These are phyloP conservation scores for Baronia brevicornis DNA, from an alignment of 2,888 invertebrate species.

Conservation along the genomic window DNA sequence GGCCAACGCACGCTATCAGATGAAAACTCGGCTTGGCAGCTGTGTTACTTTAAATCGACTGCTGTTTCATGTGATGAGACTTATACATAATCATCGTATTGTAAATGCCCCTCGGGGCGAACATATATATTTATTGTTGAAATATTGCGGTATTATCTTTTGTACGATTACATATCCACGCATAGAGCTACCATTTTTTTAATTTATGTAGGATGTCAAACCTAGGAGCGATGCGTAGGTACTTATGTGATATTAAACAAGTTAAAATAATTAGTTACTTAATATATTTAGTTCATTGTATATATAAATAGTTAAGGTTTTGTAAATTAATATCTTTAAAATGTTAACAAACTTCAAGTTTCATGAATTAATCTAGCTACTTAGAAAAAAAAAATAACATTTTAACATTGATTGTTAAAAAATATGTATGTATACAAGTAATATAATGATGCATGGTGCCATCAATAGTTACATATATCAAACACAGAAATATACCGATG, in stretches of 20 bases:
- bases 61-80: conserved; percentile 69
- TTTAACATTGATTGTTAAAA: neutral
- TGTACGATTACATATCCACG: conserved; percentile 51
- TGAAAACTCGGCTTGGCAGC: conserved; percentile 46
- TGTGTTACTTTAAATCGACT: conserved; percentile 65
- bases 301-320: conserved; percentile 52
- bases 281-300: conserved; percentile 49
- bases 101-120: conserved; percentile 18
- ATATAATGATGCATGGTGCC: conserved; percentile 11
- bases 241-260: conserved; percentile 71
- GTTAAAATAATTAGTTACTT: conserved; percentile 56
- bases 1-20: conserved; percentile 68
- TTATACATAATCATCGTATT: conserved; percentile 32
- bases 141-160: conserved; percentile 57
- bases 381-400: conserved; percentile 5
- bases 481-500: no score
- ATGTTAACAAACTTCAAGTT: no score
- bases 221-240: conserved; percentile 58
- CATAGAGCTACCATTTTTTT: conserved; percentile 51
- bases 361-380: no score
- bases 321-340: no score
- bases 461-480: no score
- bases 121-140: conserved; percentile 24
- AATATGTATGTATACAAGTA: conserved; percentile 3
- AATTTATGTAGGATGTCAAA: conserved; percentile 39